Conservation (phyloP, 2,888 invertebrate genomes). For the Tortrix viridana region DNA sequence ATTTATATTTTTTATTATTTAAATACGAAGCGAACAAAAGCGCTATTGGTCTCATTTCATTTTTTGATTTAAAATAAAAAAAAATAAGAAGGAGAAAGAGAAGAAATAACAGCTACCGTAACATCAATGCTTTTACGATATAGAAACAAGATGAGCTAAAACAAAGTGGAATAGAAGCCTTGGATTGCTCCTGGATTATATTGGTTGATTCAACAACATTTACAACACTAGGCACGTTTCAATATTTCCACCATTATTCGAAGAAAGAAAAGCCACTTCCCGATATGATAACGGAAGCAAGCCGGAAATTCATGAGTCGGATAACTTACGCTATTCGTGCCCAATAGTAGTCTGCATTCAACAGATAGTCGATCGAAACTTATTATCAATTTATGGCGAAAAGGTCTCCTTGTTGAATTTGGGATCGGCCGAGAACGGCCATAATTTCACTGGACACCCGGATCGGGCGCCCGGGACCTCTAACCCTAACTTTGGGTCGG, state of each 20-base stretch:
- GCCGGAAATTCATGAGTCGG: conserved; percentile 33
- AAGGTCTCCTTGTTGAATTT: conserved; percentile 46
- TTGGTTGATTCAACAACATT: conserved; percentile 8
- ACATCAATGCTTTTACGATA: too few species aligned
- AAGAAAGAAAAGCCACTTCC: conserved; percentile 11
- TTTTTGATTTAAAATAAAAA: too few species aligned
- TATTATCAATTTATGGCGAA: conserved; percentile 62
- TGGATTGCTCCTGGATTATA: neutral
- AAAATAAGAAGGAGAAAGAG: too few species aligned
- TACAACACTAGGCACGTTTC: conserved; percentile 14
- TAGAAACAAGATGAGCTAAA: too few species aligned
- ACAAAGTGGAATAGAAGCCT: neutral
- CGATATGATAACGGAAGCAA: conserved; percentile 22
- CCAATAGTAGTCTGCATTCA: conserved; percentile 52
- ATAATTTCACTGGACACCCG: conserved; percentile 69
- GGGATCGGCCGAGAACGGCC: conserved; percentile 52
- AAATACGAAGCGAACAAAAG: too few species aligned
- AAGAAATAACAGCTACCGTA: too few species aligned
- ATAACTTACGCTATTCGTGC: conserved; percentile 21
- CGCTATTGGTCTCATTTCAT: too few species aligned
- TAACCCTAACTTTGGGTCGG: conserved; percentile 18
- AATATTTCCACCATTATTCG: conserved; percentile 15
- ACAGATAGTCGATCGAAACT: conserved; percentile 64
- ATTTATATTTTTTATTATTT: too few species aligned
- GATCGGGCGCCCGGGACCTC: conserved; percentile 59